Conservation (phyloP, 2,797 vertebrate species). For the Scolopax bukidnonensis region DNA sequence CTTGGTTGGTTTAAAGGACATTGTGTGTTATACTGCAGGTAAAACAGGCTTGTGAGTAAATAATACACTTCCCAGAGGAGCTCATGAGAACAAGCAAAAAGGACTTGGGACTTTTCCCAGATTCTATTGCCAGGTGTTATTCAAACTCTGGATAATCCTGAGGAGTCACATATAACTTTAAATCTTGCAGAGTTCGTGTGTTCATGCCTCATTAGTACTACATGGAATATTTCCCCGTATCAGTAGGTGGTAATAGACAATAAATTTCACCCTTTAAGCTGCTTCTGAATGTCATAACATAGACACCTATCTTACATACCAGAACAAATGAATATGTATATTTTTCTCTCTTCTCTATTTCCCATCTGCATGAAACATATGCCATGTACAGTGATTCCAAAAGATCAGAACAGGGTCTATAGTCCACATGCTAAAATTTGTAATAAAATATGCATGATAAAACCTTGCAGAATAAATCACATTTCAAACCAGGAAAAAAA, state of each 20-base stretch:
- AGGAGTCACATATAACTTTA: neutral
- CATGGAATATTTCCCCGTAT: neutral
- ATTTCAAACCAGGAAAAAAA: constrained; percentile 43
- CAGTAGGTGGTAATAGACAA: neutral
- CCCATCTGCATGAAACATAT: constrained; percentile 73
- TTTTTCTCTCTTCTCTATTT: constrained; percentile 42
- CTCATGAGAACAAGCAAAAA: neutral
- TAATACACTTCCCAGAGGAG: neutral
- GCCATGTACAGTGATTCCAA: constrained; percentile 40
- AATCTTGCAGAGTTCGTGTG: neutral
- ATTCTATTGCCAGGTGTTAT: neutral
- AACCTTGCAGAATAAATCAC: constrained; percentile 58
- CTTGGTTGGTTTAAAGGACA: neutral
- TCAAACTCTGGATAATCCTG: neutral
- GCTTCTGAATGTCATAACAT: neutral
- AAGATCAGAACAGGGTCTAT: constrained; percentile 61
- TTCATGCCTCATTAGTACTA: neutral
- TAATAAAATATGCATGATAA: constrained; percentile 70
- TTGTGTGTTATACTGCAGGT: neutral
- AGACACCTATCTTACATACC: constrained; percentile 25
- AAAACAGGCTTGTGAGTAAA: neutral
- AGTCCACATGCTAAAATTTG: constrained; percentile 28
- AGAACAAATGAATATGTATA: constrained; percentile 64
- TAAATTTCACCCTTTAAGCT: neutral
- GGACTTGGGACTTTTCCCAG: neutral